Percentiles rank a stretch among this genome's conserved stretches.
These are phyloP conservation scores for Laticauda laticaudata DNA, from an alignment of 2,113 vertebrate species.

Conservation along the genomic window DNA sequence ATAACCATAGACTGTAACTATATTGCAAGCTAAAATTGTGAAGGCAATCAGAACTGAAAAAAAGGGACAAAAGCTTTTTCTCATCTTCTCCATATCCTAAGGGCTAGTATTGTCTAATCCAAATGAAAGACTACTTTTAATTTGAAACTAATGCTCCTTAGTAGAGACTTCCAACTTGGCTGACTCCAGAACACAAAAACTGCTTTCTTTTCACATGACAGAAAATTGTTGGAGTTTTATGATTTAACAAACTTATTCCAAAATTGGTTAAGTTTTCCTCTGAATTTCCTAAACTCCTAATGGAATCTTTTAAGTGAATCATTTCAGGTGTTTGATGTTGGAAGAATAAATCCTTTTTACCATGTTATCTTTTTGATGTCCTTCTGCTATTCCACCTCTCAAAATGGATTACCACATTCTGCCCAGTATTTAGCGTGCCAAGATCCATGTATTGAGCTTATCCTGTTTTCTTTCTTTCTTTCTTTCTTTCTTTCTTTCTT, in stretches of 20 bases:
- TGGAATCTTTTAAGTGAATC: constrained; percentile 21
- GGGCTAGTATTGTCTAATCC: not conserved
- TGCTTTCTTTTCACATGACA: not conserved
- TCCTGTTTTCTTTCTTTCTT: not conserved
- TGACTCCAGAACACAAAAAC: not conserved
- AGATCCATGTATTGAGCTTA: constrained; percentile 13
- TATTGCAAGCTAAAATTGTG: constrained; percentile 10
- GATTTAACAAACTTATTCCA: not conserved
- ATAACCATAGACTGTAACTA: constrained; percentile 39
- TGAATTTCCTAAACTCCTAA: not conserved
- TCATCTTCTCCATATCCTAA: not conserved
- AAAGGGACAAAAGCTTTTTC: not conserved
- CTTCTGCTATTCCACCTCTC: constrained; percentile 43
- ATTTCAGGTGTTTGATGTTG: constrained; percentile 1
- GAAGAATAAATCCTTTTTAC: not conserved
- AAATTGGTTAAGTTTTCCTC: not conserved
- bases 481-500: too few species aligned
- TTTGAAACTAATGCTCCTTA: constrained; percentile 23
- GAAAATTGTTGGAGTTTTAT: constrained; percentile 1
- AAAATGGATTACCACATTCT: constrained; percentile 1
- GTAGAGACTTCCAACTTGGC: not conserved
- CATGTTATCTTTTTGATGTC: not conserved
- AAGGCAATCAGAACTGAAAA: constrained; percentile 20
- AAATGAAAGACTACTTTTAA: not conserved
- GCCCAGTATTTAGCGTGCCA: not conserved